phyloP scores from a whole-genome alignment of 2,888 invertebrate genomes.

The Blastobasis adustella region DNA sequence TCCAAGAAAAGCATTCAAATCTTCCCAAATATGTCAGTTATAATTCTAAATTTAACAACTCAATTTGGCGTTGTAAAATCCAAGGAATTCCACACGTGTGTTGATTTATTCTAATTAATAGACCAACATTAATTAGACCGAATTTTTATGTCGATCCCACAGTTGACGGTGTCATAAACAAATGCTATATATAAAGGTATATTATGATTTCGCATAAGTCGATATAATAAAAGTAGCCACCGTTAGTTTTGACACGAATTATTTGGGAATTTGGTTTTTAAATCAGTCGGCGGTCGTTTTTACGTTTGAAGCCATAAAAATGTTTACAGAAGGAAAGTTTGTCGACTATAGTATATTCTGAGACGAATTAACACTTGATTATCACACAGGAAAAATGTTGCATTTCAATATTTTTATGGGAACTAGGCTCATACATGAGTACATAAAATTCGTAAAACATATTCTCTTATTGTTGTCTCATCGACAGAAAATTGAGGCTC shows the following conservation, averaged over 20 bases:
- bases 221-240: conserved; percentile 7
- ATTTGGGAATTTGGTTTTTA: conserved; percentile 5
- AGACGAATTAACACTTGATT: conserved; percentile 1
- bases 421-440: not conserved
- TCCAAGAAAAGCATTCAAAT: too few species aligned
- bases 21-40: too few species aligned
- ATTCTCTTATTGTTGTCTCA: not conserved
- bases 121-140: conserved; percentile 17
- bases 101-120: conserved; percentile 19
- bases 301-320: conserved; percentile 5
- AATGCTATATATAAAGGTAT: conserved; percentile 5
- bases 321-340: conserved; percentile 2
- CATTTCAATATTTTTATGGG: not conserved
- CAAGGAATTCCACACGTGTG: not conserved
- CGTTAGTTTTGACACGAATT: conserved; percentile 9
- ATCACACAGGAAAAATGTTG: conserved; percentile 3
- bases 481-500: not conserved
- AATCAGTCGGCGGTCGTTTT: conserved; percentile 2
- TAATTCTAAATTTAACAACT: too few species aligned
- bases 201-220: conserved; percentile 6
- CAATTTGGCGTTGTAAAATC: too few species aligned
- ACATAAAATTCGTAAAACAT: not conserved
- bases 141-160: not conserved
- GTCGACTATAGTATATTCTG: not conserved
- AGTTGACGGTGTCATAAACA: conserved; percentile 4